Evolutionary conservation across 2,113 vertebrate species (phyloP), one percentile per base, ranked within the genome.

Genomic region (Etheostoma spectabile): DNA sequence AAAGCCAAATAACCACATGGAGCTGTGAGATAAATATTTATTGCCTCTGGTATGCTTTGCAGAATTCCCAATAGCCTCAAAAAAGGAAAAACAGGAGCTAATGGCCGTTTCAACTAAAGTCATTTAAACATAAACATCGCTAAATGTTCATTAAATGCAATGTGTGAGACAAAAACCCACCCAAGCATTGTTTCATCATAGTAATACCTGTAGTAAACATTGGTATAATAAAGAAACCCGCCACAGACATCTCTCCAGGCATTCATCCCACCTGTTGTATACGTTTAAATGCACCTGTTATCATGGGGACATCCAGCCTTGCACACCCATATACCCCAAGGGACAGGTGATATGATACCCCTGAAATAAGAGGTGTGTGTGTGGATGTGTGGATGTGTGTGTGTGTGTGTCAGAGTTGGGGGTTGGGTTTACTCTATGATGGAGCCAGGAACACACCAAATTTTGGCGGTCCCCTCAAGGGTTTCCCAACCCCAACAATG

Each of bases 251-350:
- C 16, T 76, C 53, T 66, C 6, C 4, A 1, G 48, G 22, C 55
- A 35, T 48, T 83, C 30, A 35, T 49, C 73, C 62, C 91, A 93
- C 93, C 92, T 90, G 91, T 90, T 88, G 88, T n/a, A 56, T 78
- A 80, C 61, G 48, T 91, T 91, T 73, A 89, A 62, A 91, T 93
- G 51, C 92, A 93, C 91, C 89, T 93, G 92, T 90, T 90, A 80
- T 77, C 74, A 83, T 78, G 15, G 81, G 62, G 86, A 74, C 81
- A 49, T 85, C 68, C 63, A 81, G 68, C 60, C 75, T 16, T 45
- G 67, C 59, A 33, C 68, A 76, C 62, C 70, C 66, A 46, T 49
- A 27, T 14, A 68, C 82, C 93, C 87, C 21, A 10, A 83, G 91
- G 87, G 89, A 80, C 3, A 22, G 67, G 93, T 83, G 86, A 94